These are phyloP conservation scores for Myoxocephalus aenaeus DNA, from an alignment of 2,797 vertebrate species.

Conservation along the genomic window DNA sequence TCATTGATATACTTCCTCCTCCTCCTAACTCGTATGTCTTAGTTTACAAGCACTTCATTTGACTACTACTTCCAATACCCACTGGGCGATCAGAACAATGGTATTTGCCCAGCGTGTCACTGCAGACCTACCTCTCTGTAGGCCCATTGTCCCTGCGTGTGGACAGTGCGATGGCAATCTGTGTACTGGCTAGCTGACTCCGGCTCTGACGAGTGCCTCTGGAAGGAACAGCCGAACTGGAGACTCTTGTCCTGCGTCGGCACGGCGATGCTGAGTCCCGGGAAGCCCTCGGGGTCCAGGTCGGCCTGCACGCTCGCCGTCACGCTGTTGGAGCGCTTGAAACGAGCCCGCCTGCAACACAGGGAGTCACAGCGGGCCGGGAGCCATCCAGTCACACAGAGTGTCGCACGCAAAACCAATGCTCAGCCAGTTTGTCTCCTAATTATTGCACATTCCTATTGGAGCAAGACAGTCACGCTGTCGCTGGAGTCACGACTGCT, in stretches of 20 bases:
- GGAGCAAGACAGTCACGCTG: slow-evolving; percentile 16
- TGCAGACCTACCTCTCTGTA: slow-evolving; percentile 87
- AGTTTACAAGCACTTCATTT: not conserved
- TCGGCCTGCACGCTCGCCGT: slow-evolving; percentile 98
- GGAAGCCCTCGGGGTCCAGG: slow-evolving; percentile 94
- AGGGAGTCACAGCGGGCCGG: slow-evolving; percentile 36
- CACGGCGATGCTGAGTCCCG: slow-evolving; percentile 85
- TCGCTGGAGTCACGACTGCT: slow-evolving; percentile 40
- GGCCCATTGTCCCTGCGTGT: slow-evolving; percentile 98
- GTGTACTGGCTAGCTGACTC: slow-evolving; percentile 92
- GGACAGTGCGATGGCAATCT: slow-evolving; percentile 97
- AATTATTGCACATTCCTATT: slow-evolving; percentile 17
- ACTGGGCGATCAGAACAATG: not conserved
- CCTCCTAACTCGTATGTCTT: not conserved
- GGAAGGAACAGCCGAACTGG: slow-evolving; percentile 97
- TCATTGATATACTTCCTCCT: not conserved
- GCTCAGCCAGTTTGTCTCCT: not conserved
- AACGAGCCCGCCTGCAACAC: slow-evolving; percentile 90
- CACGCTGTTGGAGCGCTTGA: slow-evolving; percentile 99
- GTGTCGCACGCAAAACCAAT: slow-evolving; percentile 24
- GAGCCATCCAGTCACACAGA: slow-evolving; percentile 35
- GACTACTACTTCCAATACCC: not conserved
- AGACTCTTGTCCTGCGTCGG: slow-evolving; percentile 96
- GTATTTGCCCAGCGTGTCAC: no score
- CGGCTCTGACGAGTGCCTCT: slow-evolving; percentile 96